Conservation (phyloP, 2,797 vertebrate genomes). For the Alexandromys oeconomus region DNA sequence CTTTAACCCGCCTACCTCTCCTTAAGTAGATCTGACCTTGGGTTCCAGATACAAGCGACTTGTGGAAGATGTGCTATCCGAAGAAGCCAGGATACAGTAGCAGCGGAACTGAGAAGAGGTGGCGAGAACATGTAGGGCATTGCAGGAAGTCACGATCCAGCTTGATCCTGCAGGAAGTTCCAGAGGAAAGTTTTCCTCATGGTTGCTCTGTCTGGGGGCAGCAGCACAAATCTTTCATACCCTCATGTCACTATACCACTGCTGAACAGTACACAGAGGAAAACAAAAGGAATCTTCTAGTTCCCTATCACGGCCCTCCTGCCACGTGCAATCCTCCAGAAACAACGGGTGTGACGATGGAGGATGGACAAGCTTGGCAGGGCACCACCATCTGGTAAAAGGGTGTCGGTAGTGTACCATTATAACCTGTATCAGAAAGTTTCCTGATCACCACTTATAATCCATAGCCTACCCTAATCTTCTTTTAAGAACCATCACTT, state of each 20-base stretch:
- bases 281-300: not conserved
- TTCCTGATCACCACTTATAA: not conserved
- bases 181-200: not conserved
- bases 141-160: not conserved
- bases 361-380: not conserved
- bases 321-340: not conserved
- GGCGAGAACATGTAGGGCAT: not conserved
- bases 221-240: not conserved
- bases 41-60: not conserved
- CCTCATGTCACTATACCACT: not conserved
- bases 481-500: not conserved
- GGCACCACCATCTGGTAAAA: not conserved
- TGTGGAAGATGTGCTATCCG: not conserved
- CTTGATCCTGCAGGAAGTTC: not conserved
- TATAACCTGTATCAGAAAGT: slow-evolving; percentile 33
- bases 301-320: not conserved
- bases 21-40: not conserved
- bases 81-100: not conserved
- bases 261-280: not conserved
- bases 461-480: not conserved
- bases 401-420: not conserved
- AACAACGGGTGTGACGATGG: not conserved
- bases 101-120: not conserved
- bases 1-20: slow-evolving; percentile 18
- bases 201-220: not conserved